phyloP scores from a whole-genome alignment of 2,888 invertebrate genomes.

The Dendrolimus pini region DNA sequence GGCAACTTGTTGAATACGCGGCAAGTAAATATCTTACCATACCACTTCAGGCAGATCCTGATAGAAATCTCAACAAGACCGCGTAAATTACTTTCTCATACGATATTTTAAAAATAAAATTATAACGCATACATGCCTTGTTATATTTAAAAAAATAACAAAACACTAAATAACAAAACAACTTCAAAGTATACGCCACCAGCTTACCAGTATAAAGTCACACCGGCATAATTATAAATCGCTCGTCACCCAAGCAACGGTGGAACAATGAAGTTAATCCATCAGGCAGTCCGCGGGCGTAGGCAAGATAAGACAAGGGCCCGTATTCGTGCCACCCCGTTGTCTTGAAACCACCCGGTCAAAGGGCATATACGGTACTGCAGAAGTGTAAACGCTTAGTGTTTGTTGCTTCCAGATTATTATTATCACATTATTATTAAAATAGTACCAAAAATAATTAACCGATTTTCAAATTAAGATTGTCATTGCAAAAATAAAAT shows the following conservation, averaged over 20 bases:
- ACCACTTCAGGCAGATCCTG: no score
- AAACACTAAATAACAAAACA: not conserved
- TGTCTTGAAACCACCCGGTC: conserved; percentile 56
- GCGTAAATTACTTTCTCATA: no score
- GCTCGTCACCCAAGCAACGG: conserved; percentile 63
- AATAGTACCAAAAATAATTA: no score
- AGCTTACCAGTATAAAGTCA: not conserved
- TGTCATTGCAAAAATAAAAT: no score
- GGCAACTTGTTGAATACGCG: no score
- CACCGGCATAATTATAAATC: conserved; percentile 65
- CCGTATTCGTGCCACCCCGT: conserved; percentile 50
- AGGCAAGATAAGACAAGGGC: conserved; percentile 73
- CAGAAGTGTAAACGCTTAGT: conserved; percentile 6
- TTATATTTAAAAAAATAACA: not conserved
- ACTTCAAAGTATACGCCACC: not conserved
- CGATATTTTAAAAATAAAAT: no score
- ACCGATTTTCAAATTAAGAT: no score
- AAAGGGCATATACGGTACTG: conserved; percentile 23
- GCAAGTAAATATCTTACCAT: no score
- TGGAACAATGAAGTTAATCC: conserved; percentile 76
- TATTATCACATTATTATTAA: no score
- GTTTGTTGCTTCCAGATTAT: no score
- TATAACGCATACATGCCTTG: no score
- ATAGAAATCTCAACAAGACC: no score
- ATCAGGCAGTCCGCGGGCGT: conserved; percentile 70